phyloP scores from a whole-genome alignment of 2,888 invertebrate species.

The Chrysomela aeneicollis region DNA sequence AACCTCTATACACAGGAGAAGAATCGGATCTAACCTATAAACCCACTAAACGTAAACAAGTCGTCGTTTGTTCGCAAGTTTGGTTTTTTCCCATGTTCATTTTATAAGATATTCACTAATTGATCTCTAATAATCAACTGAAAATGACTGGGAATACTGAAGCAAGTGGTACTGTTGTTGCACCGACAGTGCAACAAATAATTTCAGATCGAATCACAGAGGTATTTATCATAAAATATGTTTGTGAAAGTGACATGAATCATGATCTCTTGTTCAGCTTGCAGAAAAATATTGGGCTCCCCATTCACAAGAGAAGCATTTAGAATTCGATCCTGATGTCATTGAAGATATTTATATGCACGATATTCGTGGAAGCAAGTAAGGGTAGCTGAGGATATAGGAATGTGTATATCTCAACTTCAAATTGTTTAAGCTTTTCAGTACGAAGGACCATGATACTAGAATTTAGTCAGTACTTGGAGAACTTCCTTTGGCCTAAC shows the following conservation, averaged over 20 bases:
- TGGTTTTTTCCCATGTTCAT: too few relatives aligned
- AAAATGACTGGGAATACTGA: slow-evolving; percentile 25
- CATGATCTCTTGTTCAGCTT: slow-evolving; percentile 67
- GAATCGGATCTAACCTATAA: too few relatives aligned
- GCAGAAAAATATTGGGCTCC: slow-evolving; percentile 95
- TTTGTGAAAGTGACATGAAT: slow-evolving; percentile 12
- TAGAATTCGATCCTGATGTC: slow-evolving; percentile 78
- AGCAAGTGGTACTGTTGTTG: slow-evolving; percentile 65
- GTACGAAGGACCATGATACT: slow-evolving; percentile 93
- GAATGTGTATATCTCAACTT: not conserved
- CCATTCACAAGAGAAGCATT: slow-evolving; percentile 75
- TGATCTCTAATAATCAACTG: not conserved
- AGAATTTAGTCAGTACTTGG: slow-evolving; percentile 97
- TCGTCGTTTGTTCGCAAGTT: too few relatives aligned
- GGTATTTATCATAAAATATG: slow-evolving; percentile 61
- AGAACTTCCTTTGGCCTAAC: slow-evolving; percentile 97
- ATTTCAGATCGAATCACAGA: slow-evolving; percentile 89
- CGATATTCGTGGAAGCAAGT: slow-evolving; percentile 86
- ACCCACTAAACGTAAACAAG: too few relatives aligned
- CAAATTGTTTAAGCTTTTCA: slow-evolving; percentile 66
- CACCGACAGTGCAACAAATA: slow-evolving; percentile 89
- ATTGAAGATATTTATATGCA: slow-evolving; percentile 89
- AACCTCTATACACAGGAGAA: too few relatives aligned
- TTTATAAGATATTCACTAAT: too few relatives aligned
- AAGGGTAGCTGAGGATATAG: slow-evolving; percentile 52